Base-by-base conservation (phyloP, 2,113 vertebrate genomes). In the Edolisoma coerulescens region DNA sequence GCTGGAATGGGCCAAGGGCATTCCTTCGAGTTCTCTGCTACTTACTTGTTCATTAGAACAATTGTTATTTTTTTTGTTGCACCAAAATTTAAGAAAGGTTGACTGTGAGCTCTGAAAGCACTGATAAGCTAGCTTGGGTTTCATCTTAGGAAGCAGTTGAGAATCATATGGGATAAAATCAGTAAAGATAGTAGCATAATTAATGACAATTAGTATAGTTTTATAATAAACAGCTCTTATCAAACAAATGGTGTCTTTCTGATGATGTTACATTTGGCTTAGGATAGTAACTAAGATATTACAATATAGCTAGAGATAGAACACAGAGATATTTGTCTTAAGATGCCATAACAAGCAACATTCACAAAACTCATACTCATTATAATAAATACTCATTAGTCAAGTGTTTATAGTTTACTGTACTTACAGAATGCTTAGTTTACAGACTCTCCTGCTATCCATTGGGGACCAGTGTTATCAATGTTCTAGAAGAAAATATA, bases 401-500 rank as follows among this genome's bases (percentile, higher is more conserved):
- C n/a, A 45, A 57, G 13, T 61, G 33, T 6, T 91, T 56, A 64
- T 30, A 37, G 33, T 63, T 89, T 60, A 54, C 7, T 84, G 9
- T 49, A 44, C 32, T 94, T 92, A 87, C 21, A 74, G n/a, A 84
- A 35, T 54, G 17, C 9, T 59, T 73, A 50, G 6, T 57, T 92
- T 89, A 65, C 33, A 84, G 23, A 45, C 12, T 87, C 8, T 80
- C 7, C 22, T 67, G 12, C 10, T 84, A 30, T 87, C 18, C 52
- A 11, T 56, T 0, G 0, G 28, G 8, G 23, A 63, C 28, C 6
- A n/a, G 5, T 50, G 15, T 21, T 87, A 74, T 45, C 50, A 81
- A 19, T 47, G 42, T 67, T 89, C 47, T 67, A 63, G 73, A 91
- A 75, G 33, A 87, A 88, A 93, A 89, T 89, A 59, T 12, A 87